Conservation (phyloP, 1,140 invertebrate species). For the Heterodera carotae region DNA sequence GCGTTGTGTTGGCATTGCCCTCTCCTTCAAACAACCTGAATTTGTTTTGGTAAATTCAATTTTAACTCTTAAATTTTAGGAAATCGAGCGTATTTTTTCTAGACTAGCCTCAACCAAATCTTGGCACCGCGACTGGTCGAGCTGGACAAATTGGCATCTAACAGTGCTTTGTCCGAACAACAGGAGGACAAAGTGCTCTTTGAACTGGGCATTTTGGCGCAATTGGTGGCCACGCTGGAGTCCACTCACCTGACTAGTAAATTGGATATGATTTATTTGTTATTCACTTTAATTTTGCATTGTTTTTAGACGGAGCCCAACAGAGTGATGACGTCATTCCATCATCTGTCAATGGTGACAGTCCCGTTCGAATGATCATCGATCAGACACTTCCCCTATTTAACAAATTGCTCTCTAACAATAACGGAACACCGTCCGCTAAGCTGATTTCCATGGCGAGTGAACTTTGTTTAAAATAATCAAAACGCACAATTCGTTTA, state of each 20-base stretch:
- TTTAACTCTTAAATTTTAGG: neutral
- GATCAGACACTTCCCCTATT: slow-evolving; percentile 29
- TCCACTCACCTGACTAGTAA: neutral
- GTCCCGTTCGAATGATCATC: slow-evolving; percentile 19
- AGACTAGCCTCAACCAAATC: slow-evolving; percentile 28
- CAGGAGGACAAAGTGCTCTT: slow-evolving; percentile 15
- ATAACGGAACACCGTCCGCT: neutral
- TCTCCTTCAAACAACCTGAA: slow-evolving; percentile 29
- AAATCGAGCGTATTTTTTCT: neutral
- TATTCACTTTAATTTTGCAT: neutral
- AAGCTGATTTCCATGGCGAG: slow-evolving; percentile 23
- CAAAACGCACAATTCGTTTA: slow-evolving; percentile 10
- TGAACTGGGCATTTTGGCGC: slow-evolving; percentile 26
- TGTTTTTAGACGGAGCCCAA: neutral
- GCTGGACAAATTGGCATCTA: slow-evolving; percentile 10
- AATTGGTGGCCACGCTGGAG: slow-evolving; percentile 25
- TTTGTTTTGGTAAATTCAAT: slow-evolving; percentile 16
- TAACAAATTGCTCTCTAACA: slow-evolving; percentile 14
- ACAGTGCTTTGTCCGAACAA: neutral
- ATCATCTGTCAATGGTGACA: neutral
- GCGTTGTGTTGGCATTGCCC: slow-evolving; percentile 25
- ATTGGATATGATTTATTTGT: neutral
- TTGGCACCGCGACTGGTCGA: slow-evolving; percentile 23
- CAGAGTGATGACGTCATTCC: neutral
- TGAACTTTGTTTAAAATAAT: neutral